Percentiles rank a stretch among this genome's conserved stretches.
Conservation (phyloP, 2,113 vertebrate genomes). For the Numenius arquata region DNA sequence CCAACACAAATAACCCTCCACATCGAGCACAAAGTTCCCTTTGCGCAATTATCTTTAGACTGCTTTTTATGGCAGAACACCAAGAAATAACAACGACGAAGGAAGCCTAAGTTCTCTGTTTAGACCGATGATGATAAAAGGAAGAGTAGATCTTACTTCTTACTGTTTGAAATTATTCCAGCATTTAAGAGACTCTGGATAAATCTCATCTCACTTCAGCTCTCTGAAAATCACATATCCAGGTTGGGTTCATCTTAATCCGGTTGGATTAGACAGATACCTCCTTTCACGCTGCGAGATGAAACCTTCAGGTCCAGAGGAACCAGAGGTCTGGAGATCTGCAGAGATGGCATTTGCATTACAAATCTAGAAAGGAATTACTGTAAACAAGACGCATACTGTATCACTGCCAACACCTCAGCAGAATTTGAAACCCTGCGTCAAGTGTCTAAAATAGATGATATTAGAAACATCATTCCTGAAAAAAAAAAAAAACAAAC, state of each 20-base stretch:
- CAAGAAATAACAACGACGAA: background rate
- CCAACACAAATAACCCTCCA: background rate
- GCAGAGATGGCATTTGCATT: background rate
- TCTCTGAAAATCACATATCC: background rate
- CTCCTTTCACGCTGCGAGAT: background rate
- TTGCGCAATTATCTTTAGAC: background rate
- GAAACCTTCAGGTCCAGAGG: background rate
- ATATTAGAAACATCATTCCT: background rate
- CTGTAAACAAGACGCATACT: background rate
- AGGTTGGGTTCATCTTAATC: background rate
- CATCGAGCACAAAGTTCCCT: background rate
- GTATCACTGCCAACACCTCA: conserved; percentile 2
- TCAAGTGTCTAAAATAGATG: background rate
- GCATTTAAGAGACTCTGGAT: background rate
- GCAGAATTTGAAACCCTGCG: background rate
- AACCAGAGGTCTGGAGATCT: background rate
- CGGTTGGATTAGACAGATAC: background rate
- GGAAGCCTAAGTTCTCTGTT: background rate
- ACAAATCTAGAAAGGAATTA: background rate
- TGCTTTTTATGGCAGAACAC: conserved; percentile 5
- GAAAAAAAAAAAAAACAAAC: background rate
- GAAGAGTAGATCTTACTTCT: background rate
- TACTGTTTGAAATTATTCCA: background rate
- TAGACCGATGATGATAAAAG: background rate
- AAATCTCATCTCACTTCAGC: background rate